Evolutionary conservation across 1,140 invertebrate species (phyloP), one percentile per base, ranked within the genome.

Genomic region (Philopotamus ludificatus): DNA sequence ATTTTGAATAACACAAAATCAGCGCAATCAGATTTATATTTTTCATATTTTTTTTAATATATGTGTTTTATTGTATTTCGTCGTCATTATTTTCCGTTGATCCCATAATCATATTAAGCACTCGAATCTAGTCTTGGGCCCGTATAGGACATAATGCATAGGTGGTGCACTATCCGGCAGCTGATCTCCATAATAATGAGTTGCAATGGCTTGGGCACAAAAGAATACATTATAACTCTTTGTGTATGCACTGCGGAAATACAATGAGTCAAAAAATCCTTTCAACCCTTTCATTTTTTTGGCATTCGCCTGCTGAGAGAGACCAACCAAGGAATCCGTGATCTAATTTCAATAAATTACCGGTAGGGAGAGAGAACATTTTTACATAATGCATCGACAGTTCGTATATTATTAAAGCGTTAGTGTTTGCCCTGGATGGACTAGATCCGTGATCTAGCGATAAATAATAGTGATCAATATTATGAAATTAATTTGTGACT

Each of bases 281-380:
- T 62, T 51, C 49, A 68, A 69, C 67, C 67, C 67, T 69, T 68
- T 45, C 57, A n/a, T 20, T 49, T 63, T 67, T 67, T 22, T 22
- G 8, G 18, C 34, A 34, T 53, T 25, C 50, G 50, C 50, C 50
- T 22, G 50, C 50, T 39, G 53, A n/a, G 53, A 39, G 47, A 15
- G 51, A n/a, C 51, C 51, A n/a, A 21, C 55, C 1, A 57, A 67
- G 65, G 50, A 66, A 66, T 66, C 53, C 58, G 58, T 65, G 67
- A 69, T 69, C 67, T 69, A 69, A 69, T 69, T 69, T 69, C 67
- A 69, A 69, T 69, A 69, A 69, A 65, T 65, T 69, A 69, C 44
- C 50, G 57, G 58, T 45, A 57, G 63, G 50, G 49, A 54, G 41
- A 53, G 28, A 50, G 45, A 61, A 39, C 34, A 45, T 58, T 60